phyloP scores from a whole-genome alignment of 2,888 invertebrate species.

The Pterobdella sp. region DNA sequence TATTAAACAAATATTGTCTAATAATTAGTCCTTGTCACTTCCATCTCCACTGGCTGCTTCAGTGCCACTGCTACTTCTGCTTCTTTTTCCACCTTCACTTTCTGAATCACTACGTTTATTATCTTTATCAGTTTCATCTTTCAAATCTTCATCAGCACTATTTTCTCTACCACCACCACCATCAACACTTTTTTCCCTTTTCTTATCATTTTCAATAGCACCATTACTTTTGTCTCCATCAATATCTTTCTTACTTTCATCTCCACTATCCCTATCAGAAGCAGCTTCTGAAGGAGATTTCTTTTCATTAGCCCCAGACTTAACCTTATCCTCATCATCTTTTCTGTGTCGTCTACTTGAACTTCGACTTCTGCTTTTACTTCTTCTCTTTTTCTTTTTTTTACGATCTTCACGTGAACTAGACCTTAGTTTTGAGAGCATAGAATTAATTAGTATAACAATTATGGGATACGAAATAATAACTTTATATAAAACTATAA shows the following conservation, averaged over 20 bases:
- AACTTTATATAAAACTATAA: background rate
- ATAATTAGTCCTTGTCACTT: no score
- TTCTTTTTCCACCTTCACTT: background rate
- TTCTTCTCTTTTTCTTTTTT: constrained; percentile 2
- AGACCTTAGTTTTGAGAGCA: background rate
- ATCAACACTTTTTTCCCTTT: background rate
- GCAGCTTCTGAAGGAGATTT: background rate
- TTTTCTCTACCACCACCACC: background rate
- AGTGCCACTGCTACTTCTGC: background rate
- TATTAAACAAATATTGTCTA: no score
- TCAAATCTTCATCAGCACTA: background rate
- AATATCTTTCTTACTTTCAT: background rate
- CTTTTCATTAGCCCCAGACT: background rate
- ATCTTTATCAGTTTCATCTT: background rate
- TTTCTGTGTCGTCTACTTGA: constrained; percentile 7
- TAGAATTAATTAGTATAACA: background rate
- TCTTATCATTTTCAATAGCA: background rate
- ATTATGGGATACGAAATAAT: background rate
- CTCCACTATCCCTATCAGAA: background rate
- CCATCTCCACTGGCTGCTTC: constrained; percentile 2
- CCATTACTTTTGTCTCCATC: background rate
- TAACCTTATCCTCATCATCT: background rate
- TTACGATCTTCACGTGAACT: background rate
- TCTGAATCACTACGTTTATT: background rate
- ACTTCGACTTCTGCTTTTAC: background rate